Evolutionary conservation across 1,140 invertebrate genomes (phyloP).

Genomic region (Hyles vespertilio): DNA sequence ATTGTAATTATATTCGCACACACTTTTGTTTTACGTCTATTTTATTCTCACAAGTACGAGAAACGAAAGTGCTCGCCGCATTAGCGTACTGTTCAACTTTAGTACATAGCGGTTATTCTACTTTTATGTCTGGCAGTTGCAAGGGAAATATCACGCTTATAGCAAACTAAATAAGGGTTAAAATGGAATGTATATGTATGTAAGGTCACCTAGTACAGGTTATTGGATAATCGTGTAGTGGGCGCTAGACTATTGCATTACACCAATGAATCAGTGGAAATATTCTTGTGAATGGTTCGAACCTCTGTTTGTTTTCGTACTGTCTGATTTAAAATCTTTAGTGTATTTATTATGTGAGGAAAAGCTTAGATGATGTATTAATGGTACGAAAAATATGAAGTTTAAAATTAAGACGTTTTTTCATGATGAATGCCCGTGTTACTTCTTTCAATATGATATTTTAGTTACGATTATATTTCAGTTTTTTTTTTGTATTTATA

Average conservation of each 20-base stretch:
- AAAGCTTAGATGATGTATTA: no score
- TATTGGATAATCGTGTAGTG: conserved; percentile 34
- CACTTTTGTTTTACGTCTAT: no score
- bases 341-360: no score
- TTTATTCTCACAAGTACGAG: background rate
- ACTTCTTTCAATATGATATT: no score
- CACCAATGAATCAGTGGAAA: conserved; percentile 12
- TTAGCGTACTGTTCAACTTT: conserved; percentile 6
- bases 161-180: background rate
- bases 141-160: background rate
- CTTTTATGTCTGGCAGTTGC: no score
- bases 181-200: conserved; percentile 6
- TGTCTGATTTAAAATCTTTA: background rate
- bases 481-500: no score
- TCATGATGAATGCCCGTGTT: no score
- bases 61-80: background rate
- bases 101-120: background rate
- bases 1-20: no score
- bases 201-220: conserved; percentile 13
- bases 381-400: no score
- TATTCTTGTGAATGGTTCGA: background rate
- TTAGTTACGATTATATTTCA: no score
- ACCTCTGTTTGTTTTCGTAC: background rate
- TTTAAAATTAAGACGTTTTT: no score
- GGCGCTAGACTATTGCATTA: conserved; percentile 26